Percentiles rank a stretch among this genome's conserved stretches.
These are phyloP conservation scores for Botia kubotai DNA, from an alignment of 2,797 vertebrate genomes.

Conservation along the genomic window DNA sequence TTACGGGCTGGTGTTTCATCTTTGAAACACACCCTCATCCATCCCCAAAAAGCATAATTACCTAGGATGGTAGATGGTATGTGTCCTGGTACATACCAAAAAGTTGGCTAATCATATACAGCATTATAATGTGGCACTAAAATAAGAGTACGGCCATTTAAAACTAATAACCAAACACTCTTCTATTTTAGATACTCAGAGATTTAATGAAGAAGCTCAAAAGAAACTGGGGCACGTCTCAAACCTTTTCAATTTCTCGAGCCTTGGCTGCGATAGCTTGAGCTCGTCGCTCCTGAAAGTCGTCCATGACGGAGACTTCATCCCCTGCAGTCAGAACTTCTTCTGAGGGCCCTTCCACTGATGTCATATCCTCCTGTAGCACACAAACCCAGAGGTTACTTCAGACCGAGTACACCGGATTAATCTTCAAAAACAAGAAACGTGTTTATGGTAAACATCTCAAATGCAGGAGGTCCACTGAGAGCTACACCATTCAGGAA, in stretches of 20 bases:
- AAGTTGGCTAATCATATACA: not conserved
- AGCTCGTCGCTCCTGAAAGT: constrained; percentile 73
- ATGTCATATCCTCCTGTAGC: constrained; percentile 65
- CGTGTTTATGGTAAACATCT: not conserved
- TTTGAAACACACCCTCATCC: not conserved
- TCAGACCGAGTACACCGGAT: not conserved
- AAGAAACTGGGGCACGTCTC: not conserved
- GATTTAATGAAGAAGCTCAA: not conserved
- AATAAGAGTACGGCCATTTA: not conserved
- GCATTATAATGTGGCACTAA: not conserved
- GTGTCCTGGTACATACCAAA: too few species aligned
- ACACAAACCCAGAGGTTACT: not conserved
- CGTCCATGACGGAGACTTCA: constrained; percentile 68
- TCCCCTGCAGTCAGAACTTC: constrained; percentile 56
- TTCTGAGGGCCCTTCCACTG: constrained; percentile 23
- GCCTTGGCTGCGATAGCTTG: constrained; percentile 78
- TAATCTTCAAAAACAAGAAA: constrained; percentile 6
- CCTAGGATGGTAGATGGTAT: too few species aligned
- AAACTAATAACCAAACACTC: not conserved
- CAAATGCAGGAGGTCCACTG: not conserved
- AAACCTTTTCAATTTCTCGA: constrained; percentile 80
- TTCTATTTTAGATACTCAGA: not conserved
- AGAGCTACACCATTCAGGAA: not conserved
- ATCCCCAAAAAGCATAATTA: too few species aligned
- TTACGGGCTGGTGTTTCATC: not conserved